phyloP scores from a whole-genome alignment of 1,140 invertebrate genomes.

The Bombus waltoni region DNA sequence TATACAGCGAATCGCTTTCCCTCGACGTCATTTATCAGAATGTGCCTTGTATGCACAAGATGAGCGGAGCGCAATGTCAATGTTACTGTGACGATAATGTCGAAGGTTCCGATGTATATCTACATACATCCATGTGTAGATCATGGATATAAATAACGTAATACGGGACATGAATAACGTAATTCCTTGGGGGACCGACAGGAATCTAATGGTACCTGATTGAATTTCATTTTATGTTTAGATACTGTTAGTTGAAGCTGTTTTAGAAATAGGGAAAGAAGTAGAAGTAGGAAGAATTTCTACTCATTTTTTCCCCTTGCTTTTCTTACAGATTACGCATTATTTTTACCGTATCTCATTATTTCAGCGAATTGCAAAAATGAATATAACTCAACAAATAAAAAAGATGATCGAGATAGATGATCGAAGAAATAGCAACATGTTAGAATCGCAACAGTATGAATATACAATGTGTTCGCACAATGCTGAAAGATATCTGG shows the following conservation, averaged over 20 bases:
- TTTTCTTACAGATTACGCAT: too few species aligned
- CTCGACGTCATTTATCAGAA: constrained; percentile 38
- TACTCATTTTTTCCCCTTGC: too few species aligned
- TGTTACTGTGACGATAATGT: constrained; percentile 45
- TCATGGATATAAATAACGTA: constrained; percentile 32
- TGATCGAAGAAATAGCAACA: too few species aligned
- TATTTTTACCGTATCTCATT: too few species aligned
- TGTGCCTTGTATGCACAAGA: constrained; percentile 40
- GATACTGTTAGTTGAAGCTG: not conserved
- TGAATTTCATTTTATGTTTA: not conserved
- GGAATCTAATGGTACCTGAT: not conserved
- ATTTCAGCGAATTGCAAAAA: too few species aligned
- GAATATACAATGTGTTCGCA: too few species aligned
- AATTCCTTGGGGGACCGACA: not conserved
- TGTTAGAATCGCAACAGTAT: too few species aligned
- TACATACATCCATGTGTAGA: not conserved
- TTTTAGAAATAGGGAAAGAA: not conserved
- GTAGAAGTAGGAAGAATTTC: not conserved
- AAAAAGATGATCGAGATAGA: too few species aligned
- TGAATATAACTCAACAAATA: too few species aligned
- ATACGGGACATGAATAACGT: not conserved
- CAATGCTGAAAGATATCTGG: too few species aligned
- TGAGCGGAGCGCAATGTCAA: constrained; percentile 37
- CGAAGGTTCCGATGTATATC: constrained; percentile 40
- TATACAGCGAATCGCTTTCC: constrained; percentile 2